Base-by-base conservation (phyloP, 2,888 invertebrate species). In the Cheilosia variabilis region DNA sequence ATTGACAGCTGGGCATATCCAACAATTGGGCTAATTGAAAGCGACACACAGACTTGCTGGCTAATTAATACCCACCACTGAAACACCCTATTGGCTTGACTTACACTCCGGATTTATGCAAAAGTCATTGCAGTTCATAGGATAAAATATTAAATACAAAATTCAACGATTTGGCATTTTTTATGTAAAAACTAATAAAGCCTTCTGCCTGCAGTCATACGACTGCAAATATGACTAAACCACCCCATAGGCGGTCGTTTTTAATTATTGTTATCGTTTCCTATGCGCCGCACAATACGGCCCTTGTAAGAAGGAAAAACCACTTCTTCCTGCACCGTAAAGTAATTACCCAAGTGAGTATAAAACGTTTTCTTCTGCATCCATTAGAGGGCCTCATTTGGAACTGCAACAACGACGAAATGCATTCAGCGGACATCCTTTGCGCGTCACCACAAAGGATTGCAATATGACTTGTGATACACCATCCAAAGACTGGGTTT, bases 281-380 rank as follows among this genome's bases (percentile, higher is more conserved):
- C 68, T 53, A 34, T 41, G 19, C 62, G 34, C 31, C 31, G 31
- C 31, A 47, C 45, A 45, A 65, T 53, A 37, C 45, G 68, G 19
- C 6, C 19, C 31, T 4, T 6, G 31, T n/a, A 53, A 47, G 9
- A 55, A 47, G 37, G 41, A 58, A 47, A 62, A 58, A 47, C 24
- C 34, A 24, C 62, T 77, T 37, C 77, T 69, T 77, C 68, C 77
- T 55, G 52, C 62, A 69, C 55, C 78, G 78, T 78, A 69, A 78
- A 78, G 69, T 78, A 69, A 78, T 78, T 78, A 78, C 77, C 69
- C 77, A 69, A 78, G 63, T 55, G 63, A 1, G 13, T 37, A 71
- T 78, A 78, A 53, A 78, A 78, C 69, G 57, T 69, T 78, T 78
- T 62, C 69, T 63, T 78, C 57, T 78, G 47, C 69, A 63, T 78